Evolutionary conservation across 37 sponge, comb jelly and placozoan species (phyloP).

Genomic region (Cladorhizidae sp.): DNA sequence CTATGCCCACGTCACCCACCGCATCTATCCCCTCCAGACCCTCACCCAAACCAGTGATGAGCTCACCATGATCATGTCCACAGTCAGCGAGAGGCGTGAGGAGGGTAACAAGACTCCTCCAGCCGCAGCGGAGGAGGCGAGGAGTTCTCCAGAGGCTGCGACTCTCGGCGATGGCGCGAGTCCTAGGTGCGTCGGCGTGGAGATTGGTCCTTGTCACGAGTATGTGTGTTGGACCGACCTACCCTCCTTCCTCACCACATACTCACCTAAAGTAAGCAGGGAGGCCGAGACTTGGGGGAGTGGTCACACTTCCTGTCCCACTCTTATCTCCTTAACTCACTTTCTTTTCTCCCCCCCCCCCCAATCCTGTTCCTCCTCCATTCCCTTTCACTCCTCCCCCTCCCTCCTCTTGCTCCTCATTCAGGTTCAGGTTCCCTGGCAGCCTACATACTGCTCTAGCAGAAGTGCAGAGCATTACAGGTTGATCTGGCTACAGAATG

Average conservation of each 20-base stretch:
- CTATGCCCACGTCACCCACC: conserved; percentile 53
- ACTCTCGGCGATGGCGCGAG: no score
- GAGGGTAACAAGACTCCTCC: not conserved
- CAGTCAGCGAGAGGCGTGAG: conserved; percentile 7
- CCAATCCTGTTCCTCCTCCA: no score
- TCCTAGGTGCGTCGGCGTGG: not conserved
- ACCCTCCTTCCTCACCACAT: conserved; percentile 46
- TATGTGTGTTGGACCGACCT: conserved; percentile 47
- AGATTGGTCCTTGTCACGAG: not conserved
- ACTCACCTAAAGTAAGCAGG: conserved; percentile 32
- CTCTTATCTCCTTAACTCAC: no score
- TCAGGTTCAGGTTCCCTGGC: conserved; percentile 25
- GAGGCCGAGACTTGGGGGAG: not conserved
- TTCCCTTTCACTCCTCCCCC: no score
- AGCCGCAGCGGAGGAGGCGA: not conserved
- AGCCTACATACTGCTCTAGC: conserved; percentile 34
- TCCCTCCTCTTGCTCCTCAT: no score
- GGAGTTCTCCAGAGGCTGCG: not conserved
- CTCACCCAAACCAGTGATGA: conserved; percentile 19
- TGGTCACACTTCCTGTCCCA: not conserved
- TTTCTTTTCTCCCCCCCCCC: no score
- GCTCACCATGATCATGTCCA: conserved; percentile 44
- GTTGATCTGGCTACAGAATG: conserved; percentile 20
- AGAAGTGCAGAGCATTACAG: conserved; percentile 47
- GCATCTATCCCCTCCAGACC: conserved; percentile 42